Base-by-base conservation (phyloP, 1,140 invertebrate species). In the Bombus terrestris region DNA sequence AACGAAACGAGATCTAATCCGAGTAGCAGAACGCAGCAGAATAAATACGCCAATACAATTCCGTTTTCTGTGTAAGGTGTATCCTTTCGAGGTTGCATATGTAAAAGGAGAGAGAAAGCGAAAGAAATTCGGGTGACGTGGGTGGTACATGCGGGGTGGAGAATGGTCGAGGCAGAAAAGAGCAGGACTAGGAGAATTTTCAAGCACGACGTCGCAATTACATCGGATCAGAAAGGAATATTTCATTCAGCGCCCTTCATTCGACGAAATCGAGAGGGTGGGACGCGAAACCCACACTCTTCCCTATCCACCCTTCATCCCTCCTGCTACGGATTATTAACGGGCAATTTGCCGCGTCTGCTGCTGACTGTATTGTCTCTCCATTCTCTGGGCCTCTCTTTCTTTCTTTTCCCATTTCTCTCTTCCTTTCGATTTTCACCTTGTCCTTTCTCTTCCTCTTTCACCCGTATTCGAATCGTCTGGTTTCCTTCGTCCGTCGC, bases 311-410 rank as follows among this genome's bases (percentile, higher is more conserved):
- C 66, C 74, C 53, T 77, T 66, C 83, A 59, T 74, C 77, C 71
- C 68, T 86, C 83, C 89, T 89, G 92, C 81, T 89, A 91, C 88
- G 91, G 93, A 95, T 95, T 95, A 95, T 94, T 94, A 95, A 94
- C 94, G 94, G 93, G 93, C 92, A 94, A 95, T 95, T 94, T 95
- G 93, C 93, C 93, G 93, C 92, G 93, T 95, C 93, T 95, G 94
- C 93, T 93, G 88, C 92, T 93, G 94, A 94, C 94, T 94, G 94
- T 94, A 95, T 95, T 95, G 93, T 95, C 94, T 94, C 93, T 93
- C 91, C 89, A 92, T 92, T 92, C 91, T 93, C 85, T 37, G 77
- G 86, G 41, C 74, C 86, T 88, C 66, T 82, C 73, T 76, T 64
- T 86, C 53, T 66, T 86, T 78, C 74, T 72, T 62, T 78, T 86